Evolutionary conservation across 2,797 vertebrate genomes (phyloP).

Genomic region (Dicrostonyx torquatus): DNA sequence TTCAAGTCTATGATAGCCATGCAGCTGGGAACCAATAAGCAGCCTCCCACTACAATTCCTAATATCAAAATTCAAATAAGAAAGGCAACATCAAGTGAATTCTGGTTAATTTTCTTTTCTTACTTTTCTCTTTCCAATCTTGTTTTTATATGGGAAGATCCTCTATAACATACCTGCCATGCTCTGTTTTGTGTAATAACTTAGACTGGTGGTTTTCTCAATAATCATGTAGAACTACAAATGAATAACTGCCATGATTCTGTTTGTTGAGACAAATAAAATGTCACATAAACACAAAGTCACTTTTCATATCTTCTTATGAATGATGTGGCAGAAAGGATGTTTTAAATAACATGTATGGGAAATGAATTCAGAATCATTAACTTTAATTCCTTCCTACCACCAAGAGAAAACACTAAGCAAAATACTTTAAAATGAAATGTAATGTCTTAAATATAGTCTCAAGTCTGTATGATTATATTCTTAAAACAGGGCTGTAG

Average conservation of each 20-base stretch:
- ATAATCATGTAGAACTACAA: slow-evolving; percentile 61
- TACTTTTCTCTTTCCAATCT: slow-evolving; percentile 55
- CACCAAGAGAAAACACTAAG: slow-evolving; percentile 25
- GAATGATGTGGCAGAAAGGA: not conserved
- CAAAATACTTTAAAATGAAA: slow-evolving; percentile 34
- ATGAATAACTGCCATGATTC: slow-evolving; percentile 49
- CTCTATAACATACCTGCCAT: not conserved
- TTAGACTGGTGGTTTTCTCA: slow-evolving; percentile 60
- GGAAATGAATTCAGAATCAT: slow-evolving; percentile 11
- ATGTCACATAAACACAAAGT: slow-evolving; percentile 48
- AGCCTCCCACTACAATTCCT: not conserved
- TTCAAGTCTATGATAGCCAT: no score
- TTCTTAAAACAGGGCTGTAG: not conserved
- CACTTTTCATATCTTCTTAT: slow-evolving; percentile 36
- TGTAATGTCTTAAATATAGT: not conserved
- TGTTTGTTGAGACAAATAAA: slow-evolving; percentile 61
- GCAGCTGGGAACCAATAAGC: no score
- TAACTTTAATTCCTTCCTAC: slow-evolving; percentile 23
- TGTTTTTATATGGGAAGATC: slow-evolving; percentile 27
- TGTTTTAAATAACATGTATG: slow-evolving; percentile 35
- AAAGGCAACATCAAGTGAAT: slow-evolving; percentile 15
- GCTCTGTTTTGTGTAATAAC: slow-evolving; percentile 39
- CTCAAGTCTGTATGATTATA: not conserved
- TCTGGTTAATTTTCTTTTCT: not conserved
- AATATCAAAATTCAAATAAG: not conserved